Percentiles rank a stretch among this genome's conserved stretches.
Evolutionary conservation across 2,113 vertebrate genomes (phyloP).

Genomic region (Thomomys bottae): DNA sequence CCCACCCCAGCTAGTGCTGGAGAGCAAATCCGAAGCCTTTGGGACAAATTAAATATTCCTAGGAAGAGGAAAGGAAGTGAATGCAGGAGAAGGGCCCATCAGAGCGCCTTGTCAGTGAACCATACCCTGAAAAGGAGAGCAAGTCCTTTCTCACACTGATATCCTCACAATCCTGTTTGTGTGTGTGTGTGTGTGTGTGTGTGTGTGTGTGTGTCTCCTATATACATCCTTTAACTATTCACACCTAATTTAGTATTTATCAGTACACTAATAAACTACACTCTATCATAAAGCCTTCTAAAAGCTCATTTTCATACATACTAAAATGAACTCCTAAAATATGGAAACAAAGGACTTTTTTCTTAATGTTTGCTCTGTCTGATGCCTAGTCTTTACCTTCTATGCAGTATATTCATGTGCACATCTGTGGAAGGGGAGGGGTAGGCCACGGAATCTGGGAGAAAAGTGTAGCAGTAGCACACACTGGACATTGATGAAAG

Average conservation of each 20-base stretch:
- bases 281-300: not conserved
- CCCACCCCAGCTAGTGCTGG: not conserved
- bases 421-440: no score
- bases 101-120: not conserved
- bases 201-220: no score
- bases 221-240: no score
- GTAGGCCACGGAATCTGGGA: no score
- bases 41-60: not conserved
- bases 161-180: not conserved
- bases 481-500: no score
- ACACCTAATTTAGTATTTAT: not conserved
- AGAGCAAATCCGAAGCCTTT: not conserved
- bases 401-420: no score
- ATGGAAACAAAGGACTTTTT: no score
- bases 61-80: not conserved
- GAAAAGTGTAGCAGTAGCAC: no score
- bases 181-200: no score
- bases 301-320: not conserved
- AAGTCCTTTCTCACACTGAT: not conserved
- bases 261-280: not conserved
- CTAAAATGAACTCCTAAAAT: no score
- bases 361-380: no score
- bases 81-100: not conserved
- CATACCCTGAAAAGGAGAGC: not conserved
- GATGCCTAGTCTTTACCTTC: no score